Conservation (phyloP, 2,113 vertebrate genomes). For the Electrona antarctica region DNA sequence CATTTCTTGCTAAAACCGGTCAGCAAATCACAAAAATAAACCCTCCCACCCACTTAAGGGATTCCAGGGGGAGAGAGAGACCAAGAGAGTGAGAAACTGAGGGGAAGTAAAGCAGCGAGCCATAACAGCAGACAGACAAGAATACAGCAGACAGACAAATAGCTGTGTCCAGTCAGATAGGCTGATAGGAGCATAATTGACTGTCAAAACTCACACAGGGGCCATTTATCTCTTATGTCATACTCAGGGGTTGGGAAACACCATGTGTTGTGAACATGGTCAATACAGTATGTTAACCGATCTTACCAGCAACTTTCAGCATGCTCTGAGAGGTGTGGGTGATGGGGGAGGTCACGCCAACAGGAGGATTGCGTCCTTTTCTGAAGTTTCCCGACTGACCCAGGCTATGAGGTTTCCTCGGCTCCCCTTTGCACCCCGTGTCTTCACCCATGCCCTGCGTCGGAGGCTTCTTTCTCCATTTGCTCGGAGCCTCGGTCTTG, state of each 20-base stretch:
- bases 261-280: too few relatives aligned
- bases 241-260: too few relatives aligned
- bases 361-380: slow-evolving; percentile 89
- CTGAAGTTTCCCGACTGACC: slow-evolving; percentile 85
- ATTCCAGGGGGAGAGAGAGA: background rate
- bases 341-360: slow-evolving; percentile 95
- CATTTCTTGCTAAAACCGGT: slow-evolving; percentile 19
- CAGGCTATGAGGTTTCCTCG: slow-evolving; percentile 89
- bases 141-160: slow-evolving; percentile 10
- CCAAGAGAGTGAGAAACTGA: background rate
- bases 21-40: slow-evolving; percentile 2
- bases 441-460: slow-evolving; percentile 79
- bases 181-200: background rate
- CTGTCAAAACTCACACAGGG: too few relatives aligned
- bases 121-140: background rate
- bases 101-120: background rate
- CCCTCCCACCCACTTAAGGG: background rate
- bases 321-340: slow-evolving; percentile 91
- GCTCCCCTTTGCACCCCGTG: slow-evolving; percentile 75
- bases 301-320: slow-evolving; percentile 91
- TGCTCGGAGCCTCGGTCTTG: slow-evolving; percentile 89
- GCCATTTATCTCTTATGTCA: too few relatives aligned
- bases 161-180: background rate
- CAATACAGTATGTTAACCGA: background rate
- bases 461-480: slow-evolving; percentile 88